These are phyloP conservation scores for Antheraea pernyi DNA, from an alignment of 1,140 invertebrate genomes.

Conservation along the genomic window DNA sequence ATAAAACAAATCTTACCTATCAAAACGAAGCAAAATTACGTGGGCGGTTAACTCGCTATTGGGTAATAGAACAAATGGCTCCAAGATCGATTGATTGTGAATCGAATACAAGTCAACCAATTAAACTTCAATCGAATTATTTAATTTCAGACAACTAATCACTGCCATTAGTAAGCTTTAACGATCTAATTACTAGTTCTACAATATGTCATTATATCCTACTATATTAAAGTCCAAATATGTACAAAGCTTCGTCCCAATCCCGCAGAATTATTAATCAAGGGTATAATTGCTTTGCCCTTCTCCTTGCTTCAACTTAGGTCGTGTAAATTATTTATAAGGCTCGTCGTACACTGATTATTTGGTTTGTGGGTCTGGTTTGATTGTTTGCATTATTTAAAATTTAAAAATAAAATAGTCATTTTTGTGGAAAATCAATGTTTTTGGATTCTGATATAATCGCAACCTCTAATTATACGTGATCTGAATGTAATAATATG, in stretches of 20 bases:
- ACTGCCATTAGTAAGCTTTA: conserved; percentile 6
- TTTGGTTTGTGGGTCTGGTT: neutral
- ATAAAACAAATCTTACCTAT: neutral
- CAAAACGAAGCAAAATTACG: neutral
- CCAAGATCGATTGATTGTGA: conserved; percentile 4
- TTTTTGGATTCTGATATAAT: neutral
- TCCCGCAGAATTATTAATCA: conserved; percentile 27
- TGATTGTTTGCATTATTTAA: neutral
- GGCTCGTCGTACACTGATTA: neutral
- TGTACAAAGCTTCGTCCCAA: conserved; percentile 17
- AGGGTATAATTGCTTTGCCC: conserved; percentile 22
- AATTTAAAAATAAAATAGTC: neutral
- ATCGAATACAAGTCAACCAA: neutral
- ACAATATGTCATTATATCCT: conserved; percentile 21
- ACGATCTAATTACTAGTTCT: neutral
- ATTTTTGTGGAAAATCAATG: too few species aligned
- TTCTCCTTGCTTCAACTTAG: conserved; percentile 9
- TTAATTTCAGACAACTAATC: conserved; percentile 5
- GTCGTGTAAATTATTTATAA: conserved; percentile 11
- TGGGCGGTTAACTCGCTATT: neutral
- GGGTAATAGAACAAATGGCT: conserved; percentile 1
- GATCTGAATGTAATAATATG: too few species aligned
- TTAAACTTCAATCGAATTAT: neutral
- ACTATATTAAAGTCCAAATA: conserved; percentile 23
- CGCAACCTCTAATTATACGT: too few species aligned